Evolutionary conservation across 2,888 invertebrate species (phyloP), one percentile per base, ranked within the genome.

Genomic region (Lasius fuliginosus): DNA sequence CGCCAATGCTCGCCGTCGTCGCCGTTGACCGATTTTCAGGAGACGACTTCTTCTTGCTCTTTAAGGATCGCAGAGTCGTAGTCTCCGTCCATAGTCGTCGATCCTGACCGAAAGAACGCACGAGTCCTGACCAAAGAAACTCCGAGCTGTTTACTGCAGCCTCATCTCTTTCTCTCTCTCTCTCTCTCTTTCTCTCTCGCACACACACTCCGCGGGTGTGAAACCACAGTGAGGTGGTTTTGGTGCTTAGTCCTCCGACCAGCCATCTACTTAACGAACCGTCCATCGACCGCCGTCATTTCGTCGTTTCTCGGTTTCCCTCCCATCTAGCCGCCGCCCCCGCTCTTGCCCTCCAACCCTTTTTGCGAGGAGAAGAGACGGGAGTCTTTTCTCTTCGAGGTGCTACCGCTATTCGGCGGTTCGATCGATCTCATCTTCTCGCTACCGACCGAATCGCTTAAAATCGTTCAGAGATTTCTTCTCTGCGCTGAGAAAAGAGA

Each of bases 221-320:
- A 95, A 94, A 94, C 94, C 94, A 94, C 94, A 94, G 94, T 91
- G 92, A 94, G 93, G 95, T 92, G 95, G 94, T 94, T 95, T 94
- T 92, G 93, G 92, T 93, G 94, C 94, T 94, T 94, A 94, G 94
- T 93, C 92, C 93, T 90, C 87, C 88, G 87, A 90, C 91, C 93
- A 91, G 92, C 91, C 93, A 93, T 92, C 92, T 93, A 93, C 92
- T 93, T 93, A 93, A 93, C 93, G 92, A 93, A 93, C 92, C 92
- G 91, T 93, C 92, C 92, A 93, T 92, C 91, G 93, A 93, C 92
- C 92, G 92, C 93, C 92, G 92, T 92, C 91, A 91, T 93, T 93
- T 93, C 91, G 91, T 91, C 90, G 92, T 93, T 92, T 92, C 92
- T 92, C 92, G 91, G 91, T 92, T 93, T 92, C 92, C 88, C 92